Evolutionary conservation across 2,888 invertebrate species (phyloP).

Genomic region (Acleris emargana): DNA sequence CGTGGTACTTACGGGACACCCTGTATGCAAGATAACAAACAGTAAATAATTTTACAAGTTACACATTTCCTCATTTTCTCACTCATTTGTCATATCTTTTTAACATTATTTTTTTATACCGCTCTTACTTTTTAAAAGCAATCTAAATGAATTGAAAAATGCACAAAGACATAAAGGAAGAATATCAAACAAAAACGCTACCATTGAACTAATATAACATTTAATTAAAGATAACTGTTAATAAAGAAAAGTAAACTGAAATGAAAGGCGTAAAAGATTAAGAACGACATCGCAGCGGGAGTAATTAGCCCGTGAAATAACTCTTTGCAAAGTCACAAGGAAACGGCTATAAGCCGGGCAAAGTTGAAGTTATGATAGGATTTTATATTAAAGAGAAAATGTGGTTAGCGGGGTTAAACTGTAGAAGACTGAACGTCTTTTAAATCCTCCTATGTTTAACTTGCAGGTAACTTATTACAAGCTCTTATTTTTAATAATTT

Average conservation of each 20-base stretch:
- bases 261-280: slow-evolving; percentile 11
- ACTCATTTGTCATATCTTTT: too few species aligned
- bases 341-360: slow-evolving; percentile 3
- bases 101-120: too few species aligned
- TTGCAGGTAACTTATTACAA: too few species aligned
- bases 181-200: not conserved
- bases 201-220: not conserved
- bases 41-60: too few species aligned
- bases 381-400: slow-evolving; percentile 21
- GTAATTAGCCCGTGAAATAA: slow-evolving; percentile 23
- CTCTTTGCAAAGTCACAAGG: slow-evolving; percentile 13
- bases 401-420: not conserved
- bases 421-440: too few species aligned
- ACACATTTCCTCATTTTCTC: too few species aligned
- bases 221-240: slow-evolving; percentile 22
- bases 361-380: slow-evolving; percentile 20
- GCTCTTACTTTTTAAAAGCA: not conserved
- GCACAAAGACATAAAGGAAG: not conserved
- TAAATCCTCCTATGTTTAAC: too few species aligned
- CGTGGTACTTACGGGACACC: too few species aligned
- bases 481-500: too few species aligned
- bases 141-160: too few species aligned
- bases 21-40: too few species aligned
- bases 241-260: slow-evolving; percentile 7
- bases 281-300: not conserved